Conservation (phyloP, 2,888 invertebrate species). For the Toxonevra muliebris region DNA sequence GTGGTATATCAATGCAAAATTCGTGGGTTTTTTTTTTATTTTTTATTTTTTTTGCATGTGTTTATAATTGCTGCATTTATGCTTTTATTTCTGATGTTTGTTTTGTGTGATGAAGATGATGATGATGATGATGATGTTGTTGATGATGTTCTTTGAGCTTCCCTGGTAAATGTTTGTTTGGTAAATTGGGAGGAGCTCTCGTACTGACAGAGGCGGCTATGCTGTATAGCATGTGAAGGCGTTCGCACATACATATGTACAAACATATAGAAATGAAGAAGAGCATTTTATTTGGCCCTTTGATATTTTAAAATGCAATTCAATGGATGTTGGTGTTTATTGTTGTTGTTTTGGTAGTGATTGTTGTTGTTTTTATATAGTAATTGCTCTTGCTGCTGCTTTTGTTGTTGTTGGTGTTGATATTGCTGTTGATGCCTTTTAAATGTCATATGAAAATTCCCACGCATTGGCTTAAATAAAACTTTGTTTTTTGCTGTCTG, state of each 20-base stretch:
- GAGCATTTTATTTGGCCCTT: slow-evolving; percentile 11
- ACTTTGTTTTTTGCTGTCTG: neutral
- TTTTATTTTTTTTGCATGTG: neutral
- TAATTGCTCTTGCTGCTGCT: slow-evolving; percentile 20
- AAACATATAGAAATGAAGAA: too few relatives aligned
- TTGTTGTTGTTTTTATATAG: slow-evolving; percentile 10
- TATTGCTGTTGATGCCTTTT: slow-evolving; percentile 41
- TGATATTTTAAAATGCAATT: slow-evolving; percentile 27
- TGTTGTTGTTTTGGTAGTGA: slow-evolving; percentile 12
- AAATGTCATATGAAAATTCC: slow-evolving; percentile 45
- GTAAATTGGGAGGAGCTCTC: neutral
- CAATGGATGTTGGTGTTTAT: neutral
- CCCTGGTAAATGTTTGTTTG: neutral
- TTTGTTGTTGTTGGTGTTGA: slow-evolving; percentile 8
- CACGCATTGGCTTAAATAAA: slow-evolving; percentile 13
- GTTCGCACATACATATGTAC: too few relatives aligned
- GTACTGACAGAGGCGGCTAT: too few relatives aligned
- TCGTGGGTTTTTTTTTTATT: slow-evolving; percentile 9
- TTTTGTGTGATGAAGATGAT: neutral
- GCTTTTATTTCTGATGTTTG: slow-evolving; percentile 5
- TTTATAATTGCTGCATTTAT: slow-evolving; percentile 13
- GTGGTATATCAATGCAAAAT: slow-evolving; percentile 17
- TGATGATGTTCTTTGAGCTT: neutral
- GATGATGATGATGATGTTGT: neutral
- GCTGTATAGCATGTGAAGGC: too few relatives aligned